phyloP scores from a whole-genome alignment of 2,888 invertebrate species.

The Drosophila fulvimacula region DNA sequence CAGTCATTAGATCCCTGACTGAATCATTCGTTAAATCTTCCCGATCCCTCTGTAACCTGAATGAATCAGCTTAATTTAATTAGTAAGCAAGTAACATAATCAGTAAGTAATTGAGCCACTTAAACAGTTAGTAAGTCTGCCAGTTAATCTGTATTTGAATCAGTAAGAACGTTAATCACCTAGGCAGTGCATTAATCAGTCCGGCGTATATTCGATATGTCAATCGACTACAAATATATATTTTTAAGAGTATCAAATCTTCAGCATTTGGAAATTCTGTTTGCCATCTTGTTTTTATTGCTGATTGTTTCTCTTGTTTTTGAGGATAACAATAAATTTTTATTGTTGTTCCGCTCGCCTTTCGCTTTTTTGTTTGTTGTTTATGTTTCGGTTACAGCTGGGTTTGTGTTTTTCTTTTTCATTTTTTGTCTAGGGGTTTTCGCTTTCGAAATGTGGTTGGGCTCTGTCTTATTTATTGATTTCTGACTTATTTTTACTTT shows the following conservation, averaged over 20 bases:
- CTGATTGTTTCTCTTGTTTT: conserved; percentile 75
- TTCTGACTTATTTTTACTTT: conserved; percentile 36
- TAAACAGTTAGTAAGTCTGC: no score
- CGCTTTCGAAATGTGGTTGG: conserved; percentile 21
- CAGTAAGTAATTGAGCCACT: no score
- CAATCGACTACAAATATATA: background rate
- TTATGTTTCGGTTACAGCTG: conserved; percentile 45
- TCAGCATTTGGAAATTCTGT: background rate
- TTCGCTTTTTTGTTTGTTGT: conserved; percentile 47
- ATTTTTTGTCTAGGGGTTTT: conserved; percentile 24
- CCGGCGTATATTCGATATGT: background rate
- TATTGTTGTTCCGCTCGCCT: conserved; percentile 64
- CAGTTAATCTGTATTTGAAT: no score
- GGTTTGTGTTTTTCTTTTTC: conserved; percentile 13
- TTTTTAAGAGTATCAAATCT: conserved; percentile 23
- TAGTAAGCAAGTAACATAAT: no score
- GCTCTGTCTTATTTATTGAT: conserved; percentile 62
- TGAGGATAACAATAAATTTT: conserved; percentile 78
- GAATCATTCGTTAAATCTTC: background rate
- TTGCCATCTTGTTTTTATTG: conserved; percentile 63
- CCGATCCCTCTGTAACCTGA: background rate
- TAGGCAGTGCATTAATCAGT: background rate
- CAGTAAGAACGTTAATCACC: no score
- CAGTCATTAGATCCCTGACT: background rate
- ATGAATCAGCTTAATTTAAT: background rate